Conservation (phyloP, 1,140 invertebrate species). For the Drosophila littoralis region DNA sequence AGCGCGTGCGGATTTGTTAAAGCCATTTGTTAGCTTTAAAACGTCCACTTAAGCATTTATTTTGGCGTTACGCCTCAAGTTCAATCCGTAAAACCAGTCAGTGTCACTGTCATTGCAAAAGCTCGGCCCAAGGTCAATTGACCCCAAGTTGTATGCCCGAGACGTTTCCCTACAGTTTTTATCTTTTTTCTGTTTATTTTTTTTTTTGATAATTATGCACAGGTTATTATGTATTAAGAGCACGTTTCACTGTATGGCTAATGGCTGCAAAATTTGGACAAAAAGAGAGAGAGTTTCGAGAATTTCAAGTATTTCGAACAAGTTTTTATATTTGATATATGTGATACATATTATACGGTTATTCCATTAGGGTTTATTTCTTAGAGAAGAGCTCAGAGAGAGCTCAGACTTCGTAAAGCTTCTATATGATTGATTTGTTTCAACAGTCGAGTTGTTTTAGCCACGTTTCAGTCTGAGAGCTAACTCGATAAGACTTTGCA, state of each 20-base stretch:
- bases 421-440: too few species aligned
- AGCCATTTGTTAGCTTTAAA: background rate
- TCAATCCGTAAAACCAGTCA: conserved; percentile 65
- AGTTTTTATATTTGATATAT: background rate
- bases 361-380: background rate
- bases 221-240: conserved; percentile 12
- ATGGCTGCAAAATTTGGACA: conserved; percentile 20
- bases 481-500: too few species aligned
- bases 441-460: too few species aligned
- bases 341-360: background rate
- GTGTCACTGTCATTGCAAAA: conserved; percentile 58
- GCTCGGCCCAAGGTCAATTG: conserved; percentile 56
- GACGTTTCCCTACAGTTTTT: conserved; percentile 53
- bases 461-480: too few species aligned
- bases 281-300: background rate
- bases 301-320: conserved; percentile 1
- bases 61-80: conserved; percentile 55
- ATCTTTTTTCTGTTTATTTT: conserved; percentile 14
- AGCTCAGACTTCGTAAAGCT: too few species aligned
- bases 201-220: conserved; percentile 10
- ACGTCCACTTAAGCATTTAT: conserved; percentile 15
- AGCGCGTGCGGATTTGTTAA: conserved; percentile 18
- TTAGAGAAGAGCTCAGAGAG: background rate
- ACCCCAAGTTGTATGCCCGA: conserved; percentile 36
- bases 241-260: conserved; percentile 24